These are phyloP conservation scores for Thalassarche chlororhynchos DNA, from an alignment of 2,113 vertebrate species.

Conservation along the genomic window DNA sequence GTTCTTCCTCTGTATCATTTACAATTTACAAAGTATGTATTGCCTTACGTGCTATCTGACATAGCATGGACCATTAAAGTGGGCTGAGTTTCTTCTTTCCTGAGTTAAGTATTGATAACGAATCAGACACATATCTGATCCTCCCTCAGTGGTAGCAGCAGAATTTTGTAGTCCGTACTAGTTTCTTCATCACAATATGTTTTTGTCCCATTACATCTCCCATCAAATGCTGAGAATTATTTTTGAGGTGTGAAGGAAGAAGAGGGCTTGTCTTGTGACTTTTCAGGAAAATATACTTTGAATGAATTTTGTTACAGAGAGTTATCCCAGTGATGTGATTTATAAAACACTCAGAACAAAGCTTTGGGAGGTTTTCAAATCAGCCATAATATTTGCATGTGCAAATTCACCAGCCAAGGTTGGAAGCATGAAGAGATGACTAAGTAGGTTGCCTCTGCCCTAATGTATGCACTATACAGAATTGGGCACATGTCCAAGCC, in stretches of 20 bases:
- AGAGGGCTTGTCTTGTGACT: neutral
- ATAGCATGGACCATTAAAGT: neutral
- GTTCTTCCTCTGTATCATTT: neutral
- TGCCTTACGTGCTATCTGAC: neutral
- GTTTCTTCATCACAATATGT: neutral
- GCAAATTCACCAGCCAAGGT: neutral
- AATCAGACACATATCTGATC: neutral
- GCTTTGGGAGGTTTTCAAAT: neutral
- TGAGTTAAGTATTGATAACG: neutral
- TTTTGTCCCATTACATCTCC: neutral
- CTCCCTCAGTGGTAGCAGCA: neutral
- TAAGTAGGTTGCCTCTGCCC: neutral
- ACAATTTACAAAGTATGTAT: neutral
- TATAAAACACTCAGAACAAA: neutral
- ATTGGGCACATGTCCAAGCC: neutral
- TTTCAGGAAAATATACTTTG: neutral
- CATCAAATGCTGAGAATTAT: neutral
- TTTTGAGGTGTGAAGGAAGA: neutral
- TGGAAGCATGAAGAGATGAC: neutral
- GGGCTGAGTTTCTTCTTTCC: neutral
- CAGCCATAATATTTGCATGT: neutral
- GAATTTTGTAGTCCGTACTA: neutral
- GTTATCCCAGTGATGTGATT: neutral
- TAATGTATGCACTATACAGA: neutral
- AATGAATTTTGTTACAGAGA: neutral